Evolutionary conservation across 1,140 invertebrate species (phyloP), one percentile per base, ranked within the genome.

Genomic region (Zaprionus ghesquierei): DNA sequence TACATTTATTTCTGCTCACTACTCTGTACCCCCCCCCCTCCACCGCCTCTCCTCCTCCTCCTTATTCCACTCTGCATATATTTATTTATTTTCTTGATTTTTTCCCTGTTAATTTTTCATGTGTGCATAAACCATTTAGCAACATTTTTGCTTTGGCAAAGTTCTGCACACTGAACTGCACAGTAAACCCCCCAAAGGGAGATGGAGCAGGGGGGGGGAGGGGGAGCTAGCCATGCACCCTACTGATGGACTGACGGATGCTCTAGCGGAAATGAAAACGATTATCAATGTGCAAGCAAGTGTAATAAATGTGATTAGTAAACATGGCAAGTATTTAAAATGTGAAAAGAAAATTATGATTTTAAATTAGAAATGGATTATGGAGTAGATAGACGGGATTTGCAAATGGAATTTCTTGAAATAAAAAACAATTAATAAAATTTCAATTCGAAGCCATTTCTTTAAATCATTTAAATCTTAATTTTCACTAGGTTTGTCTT

Each of bases 51-150:
- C 20, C 5, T 4, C 25, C 27, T n/a, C 22, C 46, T 9, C 44
- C 35, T 27, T 49, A 13, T 13, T 20, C 22, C 13, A 27, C 31
- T 35, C 3, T 38, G 8, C 35, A 77, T 72, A 50, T 70, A 74
- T 81, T 73, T 64, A 33, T 38, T 35, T 35, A 29, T 44, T 49
- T 44, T 20, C 10, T 44, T 35, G 9, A 9, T 29, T 44, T 56
- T 60, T 44, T 44, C 4, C 4, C 15, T 38, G 9, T 63, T 51
- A 59, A 50, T 62, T 68, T 79, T 79, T 59, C 69, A 86, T 85
- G 81, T 86, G 81, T 78, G 82, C 82, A 87, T 86, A 86, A 86
- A 81, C 62, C 79, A 86, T 86, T 86, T 86, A 86, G 78, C 55
- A 87, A 81, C 79, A 87, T 69, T 81, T 86, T 73, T 76, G 81